These are phyloP conservation scores for Sebastes itinus DNA, from an alignment of 2,797 vertebrate genomes.

Conservation along the genomic window DNA sequence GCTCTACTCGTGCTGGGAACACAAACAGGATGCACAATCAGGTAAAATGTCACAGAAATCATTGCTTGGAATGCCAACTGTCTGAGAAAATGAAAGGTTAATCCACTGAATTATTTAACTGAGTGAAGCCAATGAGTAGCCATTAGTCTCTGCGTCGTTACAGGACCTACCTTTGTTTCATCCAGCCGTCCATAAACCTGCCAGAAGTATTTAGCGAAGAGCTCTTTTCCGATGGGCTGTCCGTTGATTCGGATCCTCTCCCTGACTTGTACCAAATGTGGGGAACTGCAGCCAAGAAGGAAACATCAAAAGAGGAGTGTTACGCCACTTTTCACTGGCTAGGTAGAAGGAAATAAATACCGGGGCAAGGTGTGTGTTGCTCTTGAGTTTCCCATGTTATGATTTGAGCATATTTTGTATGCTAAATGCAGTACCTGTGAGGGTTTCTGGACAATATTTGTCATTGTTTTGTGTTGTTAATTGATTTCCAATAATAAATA, in stretches of 20 bases:
- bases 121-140: not conserved
- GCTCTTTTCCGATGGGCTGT: constrained; percentile 90
- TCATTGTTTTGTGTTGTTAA: too few relatives aligned
- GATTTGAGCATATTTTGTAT: too few relatives aligned
- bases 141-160: not conserved
- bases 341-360: not conserved
- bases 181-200: constrained; percentile 89
- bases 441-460: too few relatives aligned
- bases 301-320: not conserved
- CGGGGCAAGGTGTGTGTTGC: accelerated
- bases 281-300: constrained; percentile 83
- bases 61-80: not conserved
- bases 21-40: not conserved
- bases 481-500: too few relatives aligned
- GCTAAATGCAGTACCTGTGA: too few relatives aligned
- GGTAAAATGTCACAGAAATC: not conserved
- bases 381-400: too few relatives aligned
- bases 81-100: not conserved
- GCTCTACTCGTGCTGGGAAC: not conserved
- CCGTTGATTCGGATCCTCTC: constrained; percentile 96
- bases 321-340: not conserved
- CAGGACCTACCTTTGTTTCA: constrained; percentile 86
- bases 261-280: constrained; percentile 94
- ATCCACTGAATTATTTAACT: not conserved
- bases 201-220: constrained; percentile 97